phyloP scores from a whole-genome alignment of 2,113 vertebrate species.

The Dicentrarchus labrax region DNA sequence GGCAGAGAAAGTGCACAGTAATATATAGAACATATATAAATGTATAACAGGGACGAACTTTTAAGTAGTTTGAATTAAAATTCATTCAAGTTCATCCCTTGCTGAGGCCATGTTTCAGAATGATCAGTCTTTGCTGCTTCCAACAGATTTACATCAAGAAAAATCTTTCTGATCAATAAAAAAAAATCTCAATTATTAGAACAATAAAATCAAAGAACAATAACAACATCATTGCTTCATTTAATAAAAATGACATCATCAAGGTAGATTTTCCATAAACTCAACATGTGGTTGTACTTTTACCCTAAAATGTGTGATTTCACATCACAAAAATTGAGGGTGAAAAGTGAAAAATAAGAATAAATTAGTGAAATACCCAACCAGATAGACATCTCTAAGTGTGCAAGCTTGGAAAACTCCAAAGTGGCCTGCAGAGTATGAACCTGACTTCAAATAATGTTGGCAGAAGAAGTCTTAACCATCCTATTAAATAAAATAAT shows the following conservation, averaged over 20 bases:
- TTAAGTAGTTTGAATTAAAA: background rate
- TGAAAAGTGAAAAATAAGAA: background rate
- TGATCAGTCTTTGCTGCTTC: background rate
- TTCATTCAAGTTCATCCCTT: slow-evolving; percentile 7
- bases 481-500: slow-evolving; percentile 19
- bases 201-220: slow-evolving; percentile 24
- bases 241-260: slow-evolving; percentile 41
- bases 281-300: background rate
- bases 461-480: background rate
- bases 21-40: slow-evolving; percentile 19
- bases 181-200: background rate
- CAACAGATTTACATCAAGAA: background rate
- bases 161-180: slow-evolving; percentile 13
- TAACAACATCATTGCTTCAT: background rate
- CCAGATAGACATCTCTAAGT: background rate
- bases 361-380: slow-evolving; percentile 3
- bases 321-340: background rate
- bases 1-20: slow-evolving; percentile 56
- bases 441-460: background rate
- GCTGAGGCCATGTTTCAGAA: slow-evolving; percentile 21
- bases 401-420: slow-evolving; percentile 9
- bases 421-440: background rate
- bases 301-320: slow-evolving; percentile 2
- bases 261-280: slow-evolving; percentile 12
- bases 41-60: slow-evolving; percentile 1